Percentiles rank a stretch among this genome's conserved stretches.
Conservation (phyloP, 2,797 vertebrate species). For the Hippopotamyrus pictus region DNA sequence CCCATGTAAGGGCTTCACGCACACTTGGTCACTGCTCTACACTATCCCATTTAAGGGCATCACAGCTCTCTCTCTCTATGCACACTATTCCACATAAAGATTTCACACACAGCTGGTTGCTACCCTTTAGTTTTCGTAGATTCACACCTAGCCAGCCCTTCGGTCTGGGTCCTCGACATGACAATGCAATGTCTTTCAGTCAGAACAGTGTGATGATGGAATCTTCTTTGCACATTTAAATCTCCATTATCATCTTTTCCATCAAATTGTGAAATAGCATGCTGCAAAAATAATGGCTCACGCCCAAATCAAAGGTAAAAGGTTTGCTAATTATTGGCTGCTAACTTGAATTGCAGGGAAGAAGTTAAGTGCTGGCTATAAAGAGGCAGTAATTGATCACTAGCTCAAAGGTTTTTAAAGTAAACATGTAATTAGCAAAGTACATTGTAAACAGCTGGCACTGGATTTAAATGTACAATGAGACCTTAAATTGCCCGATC, state of each 20-base stretch:
- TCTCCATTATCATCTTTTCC: constrained; percentile 15
- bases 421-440: constrained; percentile 47
- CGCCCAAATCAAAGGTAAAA: constrained; percentile 4
- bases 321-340: constrained; percentile 23
- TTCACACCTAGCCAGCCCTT: background rate
- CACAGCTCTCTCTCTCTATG: background rate
- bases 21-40: background rate
- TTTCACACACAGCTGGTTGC: background rate
- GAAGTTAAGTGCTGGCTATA: constrained; percentile 28
- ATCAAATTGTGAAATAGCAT: background rate
- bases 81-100: background rate
- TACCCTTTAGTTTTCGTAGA: background rate
- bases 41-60: background rate
- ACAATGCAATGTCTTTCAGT: background rate
- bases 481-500: background rate
- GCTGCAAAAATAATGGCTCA: background rate
- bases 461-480: constrained; percentile 17
- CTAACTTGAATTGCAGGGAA: constrained; percentile 34
- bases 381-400: constrained; percentile 37
- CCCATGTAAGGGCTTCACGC: background rate
- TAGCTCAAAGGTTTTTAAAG: constrained; percentile 36
- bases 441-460: constrained; percentile 36
- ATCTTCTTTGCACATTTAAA: background rate
- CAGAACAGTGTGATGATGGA: background rate
- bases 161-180: background rate